Evolutionary conservation across 1,140 invertebrate genomes (phyloP), one percentile per base, ranked within the genome.

Genomic region (Panagrolaimus sp.): DNA sequence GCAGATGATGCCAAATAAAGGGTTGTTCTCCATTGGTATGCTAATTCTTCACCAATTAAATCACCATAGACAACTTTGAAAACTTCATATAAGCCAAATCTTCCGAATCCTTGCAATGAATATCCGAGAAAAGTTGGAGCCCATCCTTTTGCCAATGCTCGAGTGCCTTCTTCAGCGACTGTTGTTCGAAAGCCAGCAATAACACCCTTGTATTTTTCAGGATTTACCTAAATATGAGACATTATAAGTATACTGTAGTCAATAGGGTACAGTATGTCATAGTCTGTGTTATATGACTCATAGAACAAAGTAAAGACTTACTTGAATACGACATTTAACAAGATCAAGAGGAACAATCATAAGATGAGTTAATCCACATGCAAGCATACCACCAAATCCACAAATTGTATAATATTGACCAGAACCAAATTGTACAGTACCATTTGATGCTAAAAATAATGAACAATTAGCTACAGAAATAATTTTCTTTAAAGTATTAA

Each of bases 281-380:
- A 43, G 14, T 38, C 32, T 62, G 12, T 55, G 1, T 14, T 26
- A 38, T 38, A n/a, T n/a, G n/a, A n/a, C n/a, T n/a, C n/a, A 15
- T 10, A 4, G 66, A 8, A 24, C 9, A 64, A 65, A 14, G 32
- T 12, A 7, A 69, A 12, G 24, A 32, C 84, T 77, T 65, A 97
- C 94, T 88, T 98, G 96, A 74, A 99, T 90, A 78, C 96, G 89
- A 85, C 96, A 98, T 87, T 99, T 99, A 44, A 99, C 94, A 84
- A 98, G 87, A 89, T 99, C 96, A 72, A 99, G 87, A 0, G 96
- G 96, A 26, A 96, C 91, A 52, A 96, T 89, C 62, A 90, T 89
- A 21, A 91, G 91, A 76, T 89, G 89, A 43, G 89, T 89, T 71
- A 93, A 77, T 85, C 96, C 96, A 86, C 96, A 99, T 58, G 94